These are phyloP conservation scores for Volucella inflata DNA, from an alignment of 2,888 invertebrate species.

Conservation along the genomic window DNA sequence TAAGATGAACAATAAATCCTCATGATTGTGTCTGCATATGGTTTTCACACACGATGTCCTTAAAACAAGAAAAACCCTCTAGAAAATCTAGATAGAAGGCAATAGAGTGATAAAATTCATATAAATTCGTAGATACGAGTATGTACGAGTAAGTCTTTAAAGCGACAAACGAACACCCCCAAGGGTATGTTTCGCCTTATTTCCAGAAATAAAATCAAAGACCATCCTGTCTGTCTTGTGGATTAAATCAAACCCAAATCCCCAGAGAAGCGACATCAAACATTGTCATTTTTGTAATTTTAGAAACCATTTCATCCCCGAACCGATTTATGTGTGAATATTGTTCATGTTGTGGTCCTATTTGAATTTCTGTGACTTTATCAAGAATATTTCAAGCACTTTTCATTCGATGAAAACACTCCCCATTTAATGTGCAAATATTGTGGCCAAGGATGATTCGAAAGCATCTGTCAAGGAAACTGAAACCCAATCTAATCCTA, in stretches of 20 bases:
- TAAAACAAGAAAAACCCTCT: too few relatives aligned
- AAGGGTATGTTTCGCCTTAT: too few relatives aligned
- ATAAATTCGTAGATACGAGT: too few relatives aligned
- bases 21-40: too few relatives aligned
- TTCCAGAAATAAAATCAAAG: too few relatives aligned
- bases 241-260: neutral
- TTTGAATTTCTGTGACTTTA: slow-evolving; percentile 7
- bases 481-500: slow-evolving; percentile 16
- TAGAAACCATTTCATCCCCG: neutral
- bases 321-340: slow-evolving; percentile 7
- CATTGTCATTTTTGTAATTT: neutral
- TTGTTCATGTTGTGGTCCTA: slow-evolving; percentile 11
- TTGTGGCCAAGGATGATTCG: slow-evolving; percentile 19
- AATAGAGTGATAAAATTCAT: too few relatives aligned
- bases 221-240: too few relatives aligned
- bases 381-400: neutral
- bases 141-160: too few relatives aligned
- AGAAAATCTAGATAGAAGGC: too few relatives aligned
- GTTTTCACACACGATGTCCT: too few relatives aligned
- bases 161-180: too few relatives aligned
- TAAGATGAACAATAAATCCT: too few relatives aligned
- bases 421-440: neutral
- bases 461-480: slow-evolving; percentile 27
- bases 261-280: neutral
- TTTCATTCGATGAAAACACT: neutral